Percentiles rank a stretch among this genome's conserved stretches.
Evolutionary conservation across 2,888 invertebrate genomes (phyloP).

Genomic region (Didymodactylos carnosus): DNA sequence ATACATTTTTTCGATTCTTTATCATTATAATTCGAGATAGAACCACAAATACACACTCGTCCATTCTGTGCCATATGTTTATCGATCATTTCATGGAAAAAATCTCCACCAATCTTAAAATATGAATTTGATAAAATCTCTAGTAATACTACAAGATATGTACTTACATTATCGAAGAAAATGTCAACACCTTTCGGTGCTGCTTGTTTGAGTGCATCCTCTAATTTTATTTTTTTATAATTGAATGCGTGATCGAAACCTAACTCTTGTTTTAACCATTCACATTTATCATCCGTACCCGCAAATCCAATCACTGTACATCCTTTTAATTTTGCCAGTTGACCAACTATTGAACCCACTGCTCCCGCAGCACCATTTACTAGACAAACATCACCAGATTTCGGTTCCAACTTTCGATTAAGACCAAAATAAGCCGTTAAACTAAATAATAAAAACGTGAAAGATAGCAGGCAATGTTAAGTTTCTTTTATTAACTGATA

Average conservation of each 20-base stretch:
- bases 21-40: conserved; percentile 46
- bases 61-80: conserved; percentile 45
- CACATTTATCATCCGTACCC: conserved; percentile 50
- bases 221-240: conserved; percentile 46
- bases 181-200: conserved; percentile 54
- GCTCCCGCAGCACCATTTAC: conserved; percentile 57
- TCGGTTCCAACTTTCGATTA: conserved; percentile 49
- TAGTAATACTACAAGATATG: not conserved
- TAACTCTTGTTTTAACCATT: conserved; percentile 47
- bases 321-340: conserved; percentile 52
- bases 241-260: conserved; percentile 51
- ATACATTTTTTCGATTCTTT: conserved; percentile 18
- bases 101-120: conserved; percentile 47
- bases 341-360: conserved; percentile 55
- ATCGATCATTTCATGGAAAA: conserved; percentile 42
- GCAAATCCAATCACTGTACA: conserved; percentile 52
- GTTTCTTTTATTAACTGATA: conserved; percentile 17
- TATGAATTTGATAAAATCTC: not conserved
- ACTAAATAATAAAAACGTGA: conserved; percentile 25
- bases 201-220: conserved; percentile 40
- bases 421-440: conserved; percentile 56
- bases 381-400: conserved; percentile 51
- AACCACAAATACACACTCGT: conserved; percentile 46
- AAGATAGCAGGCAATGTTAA: not conserved
- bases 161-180: conserved; percentile 56